Base-by-base conservation (phyloP, 2,113 vertebrate genomes). In the Gadus chalcogrammus region DNA sequence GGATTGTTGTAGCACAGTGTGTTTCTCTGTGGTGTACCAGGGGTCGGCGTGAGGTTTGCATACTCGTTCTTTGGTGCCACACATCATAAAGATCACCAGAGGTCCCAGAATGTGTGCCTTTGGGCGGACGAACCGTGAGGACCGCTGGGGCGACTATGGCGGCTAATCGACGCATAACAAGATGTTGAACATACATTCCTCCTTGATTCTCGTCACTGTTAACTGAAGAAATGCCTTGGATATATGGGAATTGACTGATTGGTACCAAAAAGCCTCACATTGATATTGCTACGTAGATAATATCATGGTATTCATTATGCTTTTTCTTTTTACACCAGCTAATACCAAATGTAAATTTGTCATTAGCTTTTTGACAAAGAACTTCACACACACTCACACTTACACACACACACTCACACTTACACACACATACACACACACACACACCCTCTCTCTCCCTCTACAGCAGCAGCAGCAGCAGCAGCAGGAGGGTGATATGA, bases 291-390 rank as follows among this genome's bases (percentile, higher is more conserved):
- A 77, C 84, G 80, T 74, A 72, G 80, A 74, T 73, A 16, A 15
- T 79, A 82, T 84, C 80, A 81, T 78, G 77, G 67, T 67, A 38
- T 84, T 85, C 79, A 82, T 81, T 79, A 79, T 65, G 59, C 71
- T 65, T 38, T 77, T 79, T 87, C 79, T 82, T 82, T 80, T 79
- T 70, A 74, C 78, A 69, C 73, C 75, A 84, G 86, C 86, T 88
- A 84, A 86, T 79, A 79, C 76, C 76, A 24, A 24, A 64, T 77
- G 84, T 78, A 78, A 78, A 73, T 86, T 80, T 82, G 75, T 89
- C 82, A 79, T 79, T 79, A 78, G 69, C 77, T 69, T 82, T 24
- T 61, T 24, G 66, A 86, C 81, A 84, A 82, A 74, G 73, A 62
- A 61, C 59, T 59, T 68, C 64, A 70, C 69, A 75, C 60, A 5